Evolutionary conservation across 1,140 invertebrate genomes (phyloP).

Genomic region (Drosophila auraria): DNA sequence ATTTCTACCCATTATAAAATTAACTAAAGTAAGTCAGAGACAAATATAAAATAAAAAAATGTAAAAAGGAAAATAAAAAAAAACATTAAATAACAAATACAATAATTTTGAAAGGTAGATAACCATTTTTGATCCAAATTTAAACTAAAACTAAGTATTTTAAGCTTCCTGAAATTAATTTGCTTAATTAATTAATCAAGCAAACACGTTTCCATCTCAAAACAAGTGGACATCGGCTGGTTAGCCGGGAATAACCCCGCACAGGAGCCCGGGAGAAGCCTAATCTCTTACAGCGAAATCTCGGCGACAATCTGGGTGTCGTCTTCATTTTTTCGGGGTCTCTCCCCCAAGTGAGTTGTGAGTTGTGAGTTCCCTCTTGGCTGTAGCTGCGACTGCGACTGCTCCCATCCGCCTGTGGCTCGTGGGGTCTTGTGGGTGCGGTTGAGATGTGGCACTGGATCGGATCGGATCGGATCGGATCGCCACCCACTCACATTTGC

Average conservation of each 20-base stretch:
- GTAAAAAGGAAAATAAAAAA: neutral
- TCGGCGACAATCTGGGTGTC: constrained; percentile 29
- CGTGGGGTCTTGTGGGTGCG: constrained; percentile 39
- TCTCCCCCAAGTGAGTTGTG: constrained; percentile 10
- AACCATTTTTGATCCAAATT: neutral
- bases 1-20: no score
- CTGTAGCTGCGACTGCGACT: constrained; percentile 29
- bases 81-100: neutral
- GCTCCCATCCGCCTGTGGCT: constrained; percentile 53
- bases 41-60: neutral
- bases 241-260: neutral
- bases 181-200: no score
- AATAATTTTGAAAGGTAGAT: neutral
- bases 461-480: constrained; percentile 18
- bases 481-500: constrained; percentile 80
- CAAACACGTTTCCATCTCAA: no score
- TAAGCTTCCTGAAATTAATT: neutral
- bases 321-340: constrained; percentile 19
- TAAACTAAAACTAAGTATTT: neutral
- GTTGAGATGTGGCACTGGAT: constrained; percentile 22
- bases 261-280: constrained; percentile 3
- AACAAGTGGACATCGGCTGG: neutral
- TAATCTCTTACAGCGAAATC: constrained; percentile 41
- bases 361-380: constrained; percentile 7
- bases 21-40: no score